Evolutionary conservation across 2,888 invertebrate species (phyloP), one percentile per base, ranked within the genome.

Genomic region (Zonitis immaculata): DNA sequence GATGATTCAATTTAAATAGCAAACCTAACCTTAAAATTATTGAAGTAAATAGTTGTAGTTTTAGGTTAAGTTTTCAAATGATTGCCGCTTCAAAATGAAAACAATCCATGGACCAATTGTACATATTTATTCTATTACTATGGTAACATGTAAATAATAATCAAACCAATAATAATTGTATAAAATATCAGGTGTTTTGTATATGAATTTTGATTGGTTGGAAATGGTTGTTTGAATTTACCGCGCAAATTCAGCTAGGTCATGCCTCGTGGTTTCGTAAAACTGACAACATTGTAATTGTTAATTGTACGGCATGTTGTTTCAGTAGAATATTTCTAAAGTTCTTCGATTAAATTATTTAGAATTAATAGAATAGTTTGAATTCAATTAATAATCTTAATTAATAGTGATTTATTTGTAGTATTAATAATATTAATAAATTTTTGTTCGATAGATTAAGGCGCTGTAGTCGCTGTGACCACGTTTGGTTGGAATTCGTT

Each of bases 141-240:
- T 70, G 48, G 66, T 44, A 63, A 68, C 66, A 39, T 18, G 47
- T 62, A 64, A 64, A 68, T 60, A 66, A 49, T 47, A 18, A 18
- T 27, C 16, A 0, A 35, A 53, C 70, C 65, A 70, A 66, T 68
- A 4, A 55, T 16, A 48, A 20, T 9, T 20, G 2, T 6, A n/a
- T 6, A 16, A 25, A 25, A 6, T 8, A 28, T 59, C 69, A 69
- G 62, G 60, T 70, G 68, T 57, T 48, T 8, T 4, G 6, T 9
- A 9, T 6, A 1, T 8, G 8, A 11, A 11, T 35, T 35, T 1
- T 45, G 35, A 69, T 70, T 69, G 68, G 70, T 52, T 20, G 18
- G 25, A 18, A 39, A 30, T 8, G 20, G 22, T 42, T 26, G 45
- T 69, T 70, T 59, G 61, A 69, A 68, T 56, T 63, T 67, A 60